Evolutionary conservation across 1,140 invertebrate genomes (phyloP).

Genomic region (Apocrypta bakeri): DNA sequence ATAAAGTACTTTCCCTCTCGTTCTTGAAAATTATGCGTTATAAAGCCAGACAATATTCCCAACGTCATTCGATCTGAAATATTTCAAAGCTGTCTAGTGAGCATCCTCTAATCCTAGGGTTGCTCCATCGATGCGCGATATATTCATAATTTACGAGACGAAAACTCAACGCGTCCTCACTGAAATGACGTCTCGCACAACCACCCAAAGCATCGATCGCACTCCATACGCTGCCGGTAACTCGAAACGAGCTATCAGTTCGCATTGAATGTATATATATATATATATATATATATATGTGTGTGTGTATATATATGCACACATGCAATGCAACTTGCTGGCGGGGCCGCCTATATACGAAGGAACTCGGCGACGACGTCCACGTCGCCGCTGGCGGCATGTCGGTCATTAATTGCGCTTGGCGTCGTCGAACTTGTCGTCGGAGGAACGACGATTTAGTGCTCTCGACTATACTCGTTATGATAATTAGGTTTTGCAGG

Average conservation of each 20-base stretch:
- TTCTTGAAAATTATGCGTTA: not conserved
- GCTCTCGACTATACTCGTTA: constrained; percentile 11
- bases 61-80: not conserved
- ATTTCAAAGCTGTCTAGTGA: not conserved
- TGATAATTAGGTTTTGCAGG: constrained; percentile 8
- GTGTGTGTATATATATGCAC: too few relatives aligned
- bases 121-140: too few relatives aligned
- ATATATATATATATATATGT: not conserved
- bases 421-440: constrained; percentile 28
- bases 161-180: not conserved
- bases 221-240: not conserved
- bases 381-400: not conserved
- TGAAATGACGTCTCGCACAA: not conserved
- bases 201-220: too few relatives aligned
- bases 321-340: not conserved
- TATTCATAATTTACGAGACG: not conserved
- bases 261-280: not conserved
- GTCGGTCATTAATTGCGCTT: constrained; percentile 13
- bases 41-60: not conserved
- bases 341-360: not conserved
- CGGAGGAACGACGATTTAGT: constrained; percentile 3
- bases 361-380: not conserved
- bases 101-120: not conserved
- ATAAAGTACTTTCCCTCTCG: too few relatives aligned
- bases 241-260: not conserved